These are phyloP conservation scores for Avahi laniger DNA, from an alignment of 2,797 vertebrate species.

Conservation along the genomic window DNA sequence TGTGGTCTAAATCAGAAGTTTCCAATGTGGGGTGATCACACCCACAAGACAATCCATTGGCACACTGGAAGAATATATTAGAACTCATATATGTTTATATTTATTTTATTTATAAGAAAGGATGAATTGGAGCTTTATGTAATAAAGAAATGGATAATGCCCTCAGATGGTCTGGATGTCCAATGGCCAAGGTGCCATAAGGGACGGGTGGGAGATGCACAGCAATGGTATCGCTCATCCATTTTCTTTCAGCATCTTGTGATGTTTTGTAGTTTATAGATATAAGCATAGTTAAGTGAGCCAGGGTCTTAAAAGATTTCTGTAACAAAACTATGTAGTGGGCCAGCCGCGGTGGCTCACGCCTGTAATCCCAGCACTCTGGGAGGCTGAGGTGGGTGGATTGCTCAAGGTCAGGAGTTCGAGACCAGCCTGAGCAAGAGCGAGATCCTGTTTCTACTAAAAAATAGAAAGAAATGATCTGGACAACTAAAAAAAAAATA, in stretches of 20 bases:
- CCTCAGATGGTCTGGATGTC: neutral
- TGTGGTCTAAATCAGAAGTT: neutral
- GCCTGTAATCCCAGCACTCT: too few relatives aligned
- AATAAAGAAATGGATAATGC: neutral
- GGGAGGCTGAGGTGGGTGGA: too few relatives aligned
- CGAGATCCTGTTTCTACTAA: too few relatives aligned
- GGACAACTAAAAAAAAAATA: too few relatives aligned
- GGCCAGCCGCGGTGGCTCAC: too few relatives aligned
- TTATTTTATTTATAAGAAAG: neutral
- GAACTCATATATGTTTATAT: neutral
- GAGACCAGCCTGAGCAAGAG: too few relatives aligned
- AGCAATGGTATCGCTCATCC: neutral
- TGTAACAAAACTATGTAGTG: neutral
- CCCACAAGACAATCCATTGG: neutral
- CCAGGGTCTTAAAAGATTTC: neutral
- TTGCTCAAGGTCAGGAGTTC: too few relatives aligned
- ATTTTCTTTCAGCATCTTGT: neutral
- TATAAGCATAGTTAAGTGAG: neutral
- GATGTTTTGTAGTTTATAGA: neutral
- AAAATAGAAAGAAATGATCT: too few relatives aligned
- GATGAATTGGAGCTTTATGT: neutral
- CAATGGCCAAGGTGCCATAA: too few relatives aligned
- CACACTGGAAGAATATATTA: neutral
- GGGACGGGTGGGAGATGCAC: accelerated
- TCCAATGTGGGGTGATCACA: neutral